Base-by-base conservation (phyloP, 2,113 vertebrate genomes). In the Tupaia chinensis region DNA sequence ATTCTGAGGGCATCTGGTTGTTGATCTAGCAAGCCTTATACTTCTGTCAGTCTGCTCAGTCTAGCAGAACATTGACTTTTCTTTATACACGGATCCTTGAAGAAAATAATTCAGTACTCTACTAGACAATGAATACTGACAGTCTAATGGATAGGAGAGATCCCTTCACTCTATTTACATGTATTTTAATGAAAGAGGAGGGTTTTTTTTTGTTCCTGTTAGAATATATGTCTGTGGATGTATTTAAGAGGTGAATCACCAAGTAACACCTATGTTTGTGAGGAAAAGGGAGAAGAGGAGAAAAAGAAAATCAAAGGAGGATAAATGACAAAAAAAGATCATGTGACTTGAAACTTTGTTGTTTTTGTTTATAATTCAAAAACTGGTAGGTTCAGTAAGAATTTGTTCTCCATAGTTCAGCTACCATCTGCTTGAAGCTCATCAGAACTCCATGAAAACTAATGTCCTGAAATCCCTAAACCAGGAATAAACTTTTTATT, bases 21-120 rank as follows among this genome's bases (percentile, higher is more conserved):
- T 76, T 8, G 8, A 25, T 69, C 32, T 29, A 77, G 69, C 32
- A 60, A 89, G 25, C 7, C 53, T 65, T 72, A 70, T 7, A 25
- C 68, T 93, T 68, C 82, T 94, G 92, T 97, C 96, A 97, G 95
- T 97, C n/a, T 1, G 87, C 20, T 90, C 95, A 89, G 89, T 90
- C 91, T 96, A 98, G 96, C 96, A 98, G 97, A 98, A 97, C 97
- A 98, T 29, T 97, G 97, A 97, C 98, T 98, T 98, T 95, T 97
- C 94, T 96, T 95, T 97, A 95, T 96, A 97, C 80, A 96, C 70
- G 72, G 80, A 97, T 53, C 66, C 95, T 83, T 97, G 87, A 87
- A 97, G 92, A 70, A 81, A 80, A 91, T 78, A 95, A 87, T 66
- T 44, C 94, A 97, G 56, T 98, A 97, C 97, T 98, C 94, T 98